phyloP scores from a whole-genome alignment of 2,888 invertebrate genomes.

The Phortica magna region DNA sequence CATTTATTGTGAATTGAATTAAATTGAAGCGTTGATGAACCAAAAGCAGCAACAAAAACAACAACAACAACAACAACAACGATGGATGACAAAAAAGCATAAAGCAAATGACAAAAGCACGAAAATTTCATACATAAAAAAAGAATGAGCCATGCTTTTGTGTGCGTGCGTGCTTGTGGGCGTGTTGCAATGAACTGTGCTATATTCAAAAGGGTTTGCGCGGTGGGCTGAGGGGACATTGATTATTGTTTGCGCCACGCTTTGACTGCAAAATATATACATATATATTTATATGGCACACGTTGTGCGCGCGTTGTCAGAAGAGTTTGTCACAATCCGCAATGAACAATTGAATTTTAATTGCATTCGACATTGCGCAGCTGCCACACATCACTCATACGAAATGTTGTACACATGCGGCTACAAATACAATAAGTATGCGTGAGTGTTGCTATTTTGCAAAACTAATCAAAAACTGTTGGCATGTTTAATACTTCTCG shows the following conservation, averaged over 20 bases:
- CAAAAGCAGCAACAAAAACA: constrained; percentile 26
- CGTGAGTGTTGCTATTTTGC: not conserved
- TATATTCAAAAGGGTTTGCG: not conserved
- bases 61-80: constrained; percentile 33
- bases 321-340: constrained; percentile 24
- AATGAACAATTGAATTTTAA: constrained; percentile 52
- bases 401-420: constrained; percentile 11
- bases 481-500: not conserved
- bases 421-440: constrained; percentile 8
- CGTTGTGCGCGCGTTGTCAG: constrained; percentile 50
- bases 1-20: constrained; percentile 72
- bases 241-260: constrained; percentile 34
- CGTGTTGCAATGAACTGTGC: not conserved
- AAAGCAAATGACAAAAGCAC: constrained; percentile 41
- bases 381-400: constrained; percentile 32
- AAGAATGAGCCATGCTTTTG: constrained; percentile 46
- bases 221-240: not conserved
- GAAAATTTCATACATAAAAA: constrained; percentile 38
- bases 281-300: constrained; percentile 55
- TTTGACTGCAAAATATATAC: constrained; percentile 47
- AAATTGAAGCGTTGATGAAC: constrained; percentile 66
- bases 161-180: constrained; percentile 36
- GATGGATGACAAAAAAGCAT: constrained; percentile 37
- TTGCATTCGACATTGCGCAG: constrained; percentile 42
- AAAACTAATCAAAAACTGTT: constrained; percentile 22